A percentile compares a stretch with the other conserved stretches of the same genome.
These are phyloP conservation scores for Crotalus tigris DNA, from an alignment of 2,113 vertebrate genomes.

Conservation along the genomic window DNA sequence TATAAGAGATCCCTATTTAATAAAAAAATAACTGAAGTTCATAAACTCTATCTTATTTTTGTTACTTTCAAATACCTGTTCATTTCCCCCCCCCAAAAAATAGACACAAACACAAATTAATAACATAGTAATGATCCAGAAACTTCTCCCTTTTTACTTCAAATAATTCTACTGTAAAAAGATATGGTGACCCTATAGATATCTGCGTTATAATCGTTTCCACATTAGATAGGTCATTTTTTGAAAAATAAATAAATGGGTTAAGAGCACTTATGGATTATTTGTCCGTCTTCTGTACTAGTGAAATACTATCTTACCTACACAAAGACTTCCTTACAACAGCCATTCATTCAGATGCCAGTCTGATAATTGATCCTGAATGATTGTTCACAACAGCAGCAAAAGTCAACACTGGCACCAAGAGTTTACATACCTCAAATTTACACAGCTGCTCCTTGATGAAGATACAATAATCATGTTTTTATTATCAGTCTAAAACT, in stretches of 20 bases:
- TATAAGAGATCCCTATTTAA: neutral
- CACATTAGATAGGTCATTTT: neutral
- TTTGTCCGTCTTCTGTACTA: slow-evolving; percentile 6
- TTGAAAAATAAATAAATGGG: neutral
- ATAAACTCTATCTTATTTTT: neutral
- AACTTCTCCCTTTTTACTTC: neutral
- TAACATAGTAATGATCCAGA: neutral
- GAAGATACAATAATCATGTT: neutral
- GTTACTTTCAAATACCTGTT: neutral
- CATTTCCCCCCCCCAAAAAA: neutral
- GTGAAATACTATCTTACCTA: neutral
- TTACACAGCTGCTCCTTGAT: slow-evolving; percentile 27
- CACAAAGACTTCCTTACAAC: neutral
- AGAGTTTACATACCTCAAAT: neutral
- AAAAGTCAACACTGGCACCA: slow-evolving; percentile 2
- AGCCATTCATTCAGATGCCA: neutral
- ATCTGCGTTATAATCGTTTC: neutral
- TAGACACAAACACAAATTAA: neutral
- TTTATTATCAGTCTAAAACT: neutral
- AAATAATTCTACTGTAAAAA: neutral
- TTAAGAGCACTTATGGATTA: neutral
- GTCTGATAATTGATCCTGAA: slow-evolving; percentile 3
- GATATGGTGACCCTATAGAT: neutral
- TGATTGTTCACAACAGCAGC: neutral
- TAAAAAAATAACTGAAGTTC: neutral